Base-by-base conservation (phyloP, 2,888 invertebrate species). In the Myopa testacea region DNA sequence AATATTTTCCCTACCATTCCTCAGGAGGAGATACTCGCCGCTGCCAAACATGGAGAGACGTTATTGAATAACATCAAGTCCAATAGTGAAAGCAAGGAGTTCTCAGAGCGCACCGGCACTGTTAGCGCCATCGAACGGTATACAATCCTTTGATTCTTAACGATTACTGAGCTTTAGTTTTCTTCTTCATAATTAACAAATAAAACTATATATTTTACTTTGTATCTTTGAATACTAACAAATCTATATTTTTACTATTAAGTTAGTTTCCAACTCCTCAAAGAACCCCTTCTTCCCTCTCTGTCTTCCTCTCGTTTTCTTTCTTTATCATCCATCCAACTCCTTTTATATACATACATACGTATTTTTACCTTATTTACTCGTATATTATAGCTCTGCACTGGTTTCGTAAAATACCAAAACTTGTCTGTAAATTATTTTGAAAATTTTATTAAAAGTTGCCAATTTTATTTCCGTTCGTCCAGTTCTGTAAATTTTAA, bases 61-160 rank as follows among this genome's bases (percentile, higher is more conserved):
- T 91, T 98, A 83, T 91, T 98, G 83, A 92, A 93, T 82, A 93
- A 93, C 89, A 93, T 95, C 83, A 92, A 94, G 86, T 90, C 91
- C 80, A 90, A 91, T 81, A 90, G 91, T 78, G 86, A 87, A 78
- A 85, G 88, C 12, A 92, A 92, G 89, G 92, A 92, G 87, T 92
- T 92, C 85, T 92, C 92, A 82, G 93, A 93, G 80, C 92, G 94
- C 85, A 92, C 94, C 78, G 95, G 95, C 85, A 98, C 98, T 90
- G 96, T 98, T 81, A 95, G 97, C 83, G 95, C 97, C 79, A 94
- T 98, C 82, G 97, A 98, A 91, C 94, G 96, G 95, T 96, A 90
- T 72, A 80, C 55, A 71, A 52, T 75, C 4, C 50, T 26, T 50
- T 50, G 52, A 16, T 69, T 50, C 50, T 52, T 45, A 52, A 58